Evolutionary conservation across 2,888 invertebrate genomes (phyloP).

Genomic region (Phyllotreta striolata): DNA sequence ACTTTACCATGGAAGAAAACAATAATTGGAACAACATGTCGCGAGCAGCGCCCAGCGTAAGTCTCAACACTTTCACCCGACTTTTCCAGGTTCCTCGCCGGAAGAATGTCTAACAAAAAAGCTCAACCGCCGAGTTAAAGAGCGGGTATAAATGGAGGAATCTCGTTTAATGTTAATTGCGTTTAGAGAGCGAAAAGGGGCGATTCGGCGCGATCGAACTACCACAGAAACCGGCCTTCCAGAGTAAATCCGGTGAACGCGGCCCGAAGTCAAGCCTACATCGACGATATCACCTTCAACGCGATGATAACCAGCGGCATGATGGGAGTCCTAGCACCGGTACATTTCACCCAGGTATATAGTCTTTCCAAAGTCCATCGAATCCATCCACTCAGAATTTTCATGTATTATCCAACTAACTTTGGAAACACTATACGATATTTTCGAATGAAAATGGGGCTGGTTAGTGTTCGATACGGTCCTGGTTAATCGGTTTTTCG

Average conservation of each 20-base stretch:
- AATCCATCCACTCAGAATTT: too few relatives aligned
- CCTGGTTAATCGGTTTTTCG: conserved; percentile 7
- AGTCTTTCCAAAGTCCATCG: not conserved
- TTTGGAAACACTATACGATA: too few relatives aligned
- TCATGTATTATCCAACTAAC: too few relatives aligned
- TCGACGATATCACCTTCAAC: conserved; percentile 46
- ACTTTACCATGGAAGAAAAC: conserved; percentile 37
- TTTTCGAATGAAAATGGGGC: too few relatives aligned
- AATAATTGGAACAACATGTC: conserved; percentile 39
- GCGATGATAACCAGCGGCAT: conserved; percentile 45
- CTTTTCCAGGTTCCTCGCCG: too few relatives aligned
- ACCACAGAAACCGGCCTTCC: conserved; percentile 33
- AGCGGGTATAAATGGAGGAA: too few relatives aligned
- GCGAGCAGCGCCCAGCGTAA: conserved; percentile 33
- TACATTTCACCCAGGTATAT: conserved; percentile 44
- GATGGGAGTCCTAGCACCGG: conserved; percentile 44
- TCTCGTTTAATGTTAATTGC: not conserved
- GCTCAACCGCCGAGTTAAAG: too few relatives aligned
- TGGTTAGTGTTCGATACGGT: not conserved
- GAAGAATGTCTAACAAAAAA: too few relatives aligned
- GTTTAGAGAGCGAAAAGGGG: conserved; percentile 37
- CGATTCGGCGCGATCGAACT: conserved; percentile 34
- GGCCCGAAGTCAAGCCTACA: conserved; percentile 40
- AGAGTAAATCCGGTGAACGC: conserved; percentile 37
- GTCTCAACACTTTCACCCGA: too few relatives aligned